Evolutionary conservation across 2,797 vertebrate species (phyloP).

Genomic region (Bradypus variegatus): DNA sequence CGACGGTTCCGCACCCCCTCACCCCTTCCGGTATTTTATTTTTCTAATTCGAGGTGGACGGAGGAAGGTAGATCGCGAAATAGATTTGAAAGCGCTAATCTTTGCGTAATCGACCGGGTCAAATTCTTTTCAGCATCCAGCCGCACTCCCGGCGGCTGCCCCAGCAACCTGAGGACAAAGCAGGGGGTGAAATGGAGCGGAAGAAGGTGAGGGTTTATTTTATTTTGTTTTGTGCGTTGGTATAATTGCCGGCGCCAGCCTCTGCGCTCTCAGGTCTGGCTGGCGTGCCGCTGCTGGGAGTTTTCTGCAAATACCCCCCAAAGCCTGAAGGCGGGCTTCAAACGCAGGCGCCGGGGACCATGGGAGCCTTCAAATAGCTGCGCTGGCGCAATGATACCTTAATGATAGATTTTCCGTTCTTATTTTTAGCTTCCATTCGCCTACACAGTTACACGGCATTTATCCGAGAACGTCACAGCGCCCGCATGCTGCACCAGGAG

Average conservation of each 20-base stretch:
- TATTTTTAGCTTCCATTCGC: constrained; percentile 73
- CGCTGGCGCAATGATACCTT: constrained; percentile 70
- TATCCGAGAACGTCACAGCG: constrained; percentile 64
- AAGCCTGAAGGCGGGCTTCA: constrained; percentile 60
- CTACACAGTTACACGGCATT: constrained; percentile 68
- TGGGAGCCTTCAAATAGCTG: constrained; percentile 64
- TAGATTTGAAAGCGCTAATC: neutral
- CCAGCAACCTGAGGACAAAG: neutral
- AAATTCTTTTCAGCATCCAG: neutral
- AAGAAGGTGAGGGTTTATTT: neutral
- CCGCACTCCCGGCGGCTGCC: neutral
- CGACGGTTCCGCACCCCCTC: neutral
- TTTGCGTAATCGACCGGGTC: neutral
- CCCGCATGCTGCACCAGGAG: constrained; percentile 56
- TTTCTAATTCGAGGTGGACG: neutral
- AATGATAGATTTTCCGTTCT: constrained; percentile 67
- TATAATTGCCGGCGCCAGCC: constrained; percentile 16
- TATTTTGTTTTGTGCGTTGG: constrained; percentile 42
- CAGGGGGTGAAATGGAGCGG: neutral
- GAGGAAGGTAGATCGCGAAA: neutral
- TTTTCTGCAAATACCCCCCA: constrained; percentile 50
- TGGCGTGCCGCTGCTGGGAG: constrained; percentile 37
- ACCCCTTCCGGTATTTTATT: neutral
- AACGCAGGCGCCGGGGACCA: constrained; percentile 60
- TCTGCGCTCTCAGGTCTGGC: constrained; percentile 34